Percentiles rank a stretch among this genome's conserved stretches.
phyloP scores from a whole-genome alignment of 2,888 invertebrate genomes.

The Drosophila maculinotata region DNA sequence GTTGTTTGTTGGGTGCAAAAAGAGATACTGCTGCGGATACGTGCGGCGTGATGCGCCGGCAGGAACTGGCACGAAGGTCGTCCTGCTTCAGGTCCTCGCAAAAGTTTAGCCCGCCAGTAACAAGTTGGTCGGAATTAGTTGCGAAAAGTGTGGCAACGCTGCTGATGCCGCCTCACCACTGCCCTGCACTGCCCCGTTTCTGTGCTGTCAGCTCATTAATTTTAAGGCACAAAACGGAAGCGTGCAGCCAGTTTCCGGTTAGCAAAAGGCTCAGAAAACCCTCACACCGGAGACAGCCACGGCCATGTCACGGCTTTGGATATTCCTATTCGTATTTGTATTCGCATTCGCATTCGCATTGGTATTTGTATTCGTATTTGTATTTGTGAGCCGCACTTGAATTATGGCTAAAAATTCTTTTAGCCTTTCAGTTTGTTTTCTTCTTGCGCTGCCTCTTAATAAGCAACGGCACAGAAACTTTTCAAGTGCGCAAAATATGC shows the following conservation, averaged over 20 bases:
- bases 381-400: slow-evolving; percentile 66
- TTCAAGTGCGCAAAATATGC: slow-evolving; percentile 77
- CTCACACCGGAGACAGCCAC: slow-evolving; percentile 58
- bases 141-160: slow-evolving; percentile 79
- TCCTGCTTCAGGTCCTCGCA: slow-evolving; percentile 49
- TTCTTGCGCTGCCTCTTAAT: slow-evolving; percentile 63
- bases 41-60: slow-evolving; percentile 72
- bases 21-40: slow-evolving; percentile 66
- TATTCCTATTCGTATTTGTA: slow-evolving; percentile 30
- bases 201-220: slow-evolving; percentile 73
- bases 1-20: slow-evolving; percentile 34
- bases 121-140: slow-evolving; percentile 77
- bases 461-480: slow-evolving; percentile 66
- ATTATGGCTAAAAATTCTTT: slow-evolving; percentile 68
- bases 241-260: slow-evolving; percentile 81
- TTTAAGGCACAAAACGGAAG: slow-evolving; percentile 81
- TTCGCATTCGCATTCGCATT: too few relatives aligned
- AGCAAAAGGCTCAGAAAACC: slow-evolving; percentile 47
- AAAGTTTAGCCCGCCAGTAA: slow-evolving; percentile 70
- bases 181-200: slow-evolving; percentile 1
- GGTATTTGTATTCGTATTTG: slow-evolving; percentile 23
- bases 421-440: slow-evolving; percentile 47
- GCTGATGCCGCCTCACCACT: slow-evolving; percentile 17
- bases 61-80: slow-evolving; percentile 77
- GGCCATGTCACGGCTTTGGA: slow-evolving; percentile 58